A percentile compares a stretch with the other conserved stretches of the same genome.
phyloP scores from a whole-genome alignment of 1,140 invertebrate species.

The Ceratina calcarata region DNA sequence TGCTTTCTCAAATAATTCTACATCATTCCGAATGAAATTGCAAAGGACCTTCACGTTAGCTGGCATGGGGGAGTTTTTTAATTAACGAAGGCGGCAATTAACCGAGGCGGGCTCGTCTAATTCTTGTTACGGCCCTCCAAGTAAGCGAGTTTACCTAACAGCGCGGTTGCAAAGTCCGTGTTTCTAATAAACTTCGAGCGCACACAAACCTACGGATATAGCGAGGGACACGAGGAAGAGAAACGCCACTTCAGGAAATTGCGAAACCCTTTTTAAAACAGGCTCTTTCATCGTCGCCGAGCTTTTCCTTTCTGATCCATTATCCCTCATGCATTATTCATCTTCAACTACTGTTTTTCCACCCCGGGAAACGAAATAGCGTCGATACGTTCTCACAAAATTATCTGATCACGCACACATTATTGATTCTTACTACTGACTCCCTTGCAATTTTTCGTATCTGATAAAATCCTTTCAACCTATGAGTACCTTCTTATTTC shows the following conservation, averaged over 20 bases:
- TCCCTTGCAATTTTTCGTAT: too few species aligned
- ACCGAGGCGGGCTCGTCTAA: not conserved
- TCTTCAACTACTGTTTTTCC: not conserved
- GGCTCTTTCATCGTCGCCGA: conserved; percentile 46
- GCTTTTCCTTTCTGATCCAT: conserved; percentile 47
- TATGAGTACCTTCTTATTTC: too few species aligned
- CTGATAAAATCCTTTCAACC: too few species aligned
- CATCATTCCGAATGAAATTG: too few species aligned
- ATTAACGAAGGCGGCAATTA: conserved; percentile 18
- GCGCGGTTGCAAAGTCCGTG: conserved; percentile 33
- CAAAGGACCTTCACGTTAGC: too few species aligned
- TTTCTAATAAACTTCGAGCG: conserved; percentile 45
- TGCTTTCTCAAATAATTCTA: too few species aligned
- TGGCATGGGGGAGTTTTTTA: not conserved
- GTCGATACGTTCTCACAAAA: too few species aligned
- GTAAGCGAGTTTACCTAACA: conserved; percentile 30
- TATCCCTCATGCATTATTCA: conserved; percentile 53
- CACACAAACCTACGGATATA: conserved; percentile 8
- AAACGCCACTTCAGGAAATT: conserved; percentile 50
- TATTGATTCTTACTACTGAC: too few species aligned
- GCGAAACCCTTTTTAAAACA: conserved; percentile 51
- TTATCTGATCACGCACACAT: too few species aligned
- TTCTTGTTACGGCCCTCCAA: conserved; percentile 25
- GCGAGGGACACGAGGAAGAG: conserved; percentile 26
- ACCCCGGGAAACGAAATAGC: too few species aligned